Base-by-base conservation (phyloP, 2,888 invertebrate species). In the Pantelozetes paolii region DNA sequence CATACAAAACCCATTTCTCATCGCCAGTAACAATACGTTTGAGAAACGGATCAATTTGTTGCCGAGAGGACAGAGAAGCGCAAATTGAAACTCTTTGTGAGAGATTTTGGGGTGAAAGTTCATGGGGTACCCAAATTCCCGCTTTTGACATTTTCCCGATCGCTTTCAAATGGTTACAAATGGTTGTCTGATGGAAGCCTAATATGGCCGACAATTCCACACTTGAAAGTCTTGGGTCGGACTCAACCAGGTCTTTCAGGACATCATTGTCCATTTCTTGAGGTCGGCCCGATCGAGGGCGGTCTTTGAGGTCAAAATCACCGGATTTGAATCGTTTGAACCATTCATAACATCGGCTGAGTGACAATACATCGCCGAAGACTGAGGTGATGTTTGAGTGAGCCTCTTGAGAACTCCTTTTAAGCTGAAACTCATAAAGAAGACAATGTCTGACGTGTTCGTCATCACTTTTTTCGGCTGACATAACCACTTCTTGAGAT, bases 1-100 rank as follows among this genome's bases (percentile, higher is more conserved):
- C 73, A 54, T 67, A 72, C 11, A 75, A 50, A 57, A 75, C 48
- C 71, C 74, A 73, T 70, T 75, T 76, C 36, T 73, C 71, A 59
- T 75, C 73, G 23, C 64, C 62, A 40, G 74, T 71, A 50, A 75
- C 40, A 45, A 72, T 40, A 40, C 50, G 71, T 23, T 74, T 32
- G 20, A 75, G 54, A 74, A 74, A 75, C n/a, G 75, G 69, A 1
- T 74, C 40, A 1, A 48, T 62, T 71, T 72, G 13, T 50, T 71
- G 48, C 42, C 48, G 50, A 62, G 45, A 59, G 1, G 69, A 50
- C 48, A 75, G 57, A 32, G 73, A 64, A n/a, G 64, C 54, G 36
- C 40, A 73, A 9, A 73, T 32, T 15, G 32, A 11, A 9, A 42
- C 20, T 15, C 67, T 18, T 3, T 32, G 0, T 32, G 0, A 0